These are phyloP conservation scores for Elysia chlorotica DNA, from an alignment of 1,140 invertebrate genomes.

Conservation along the genomic window DNA sequence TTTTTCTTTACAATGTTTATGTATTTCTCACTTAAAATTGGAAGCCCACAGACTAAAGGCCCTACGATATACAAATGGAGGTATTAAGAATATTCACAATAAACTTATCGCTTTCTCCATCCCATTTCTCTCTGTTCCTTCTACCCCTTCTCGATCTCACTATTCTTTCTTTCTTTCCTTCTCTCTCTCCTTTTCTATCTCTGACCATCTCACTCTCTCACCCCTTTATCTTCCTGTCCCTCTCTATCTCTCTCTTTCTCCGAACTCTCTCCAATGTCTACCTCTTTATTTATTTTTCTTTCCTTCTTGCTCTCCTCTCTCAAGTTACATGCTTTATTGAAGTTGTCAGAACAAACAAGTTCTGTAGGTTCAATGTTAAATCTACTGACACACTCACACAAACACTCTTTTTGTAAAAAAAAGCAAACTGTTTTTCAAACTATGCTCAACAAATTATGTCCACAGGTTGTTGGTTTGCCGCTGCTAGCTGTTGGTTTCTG, in stretches of 20 bases:
- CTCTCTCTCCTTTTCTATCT: too few relatives aligned
- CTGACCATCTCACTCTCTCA: too few relatives aligned
- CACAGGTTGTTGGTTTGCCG: constrained; percentile 25
- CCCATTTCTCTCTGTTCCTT: too few relatives aligned
- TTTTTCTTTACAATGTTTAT: too few relatives aligned
- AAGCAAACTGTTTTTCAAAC: neutral
- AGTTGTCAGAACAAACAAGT: neutral
- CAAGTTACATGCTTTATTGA: neutral
- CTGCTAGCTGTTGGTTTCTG: constrained; percentile 38
- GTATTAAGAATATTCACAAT: too few relatives aligned
- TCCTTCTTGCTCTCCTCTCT: neutral
- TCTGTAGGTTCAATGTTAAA: neutral
- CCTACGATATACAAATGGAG: too few relatives aligned
- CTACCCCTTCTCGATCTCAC: too few relatives aligned
- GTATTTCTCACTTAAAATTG: too few relatives aligned
- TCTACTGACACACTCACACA: neutral
- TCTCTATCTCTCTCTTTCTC: neutral
- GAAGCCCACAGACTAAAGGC: too few relatives aligned
- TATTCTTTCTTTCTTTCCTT: too few relatives aligned
- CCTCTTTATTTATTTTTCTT: neutral
- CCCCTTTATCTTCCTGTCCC: neutral
- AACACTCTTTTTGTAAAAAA: neutral
- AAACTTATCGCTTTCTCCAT: too few relatives aligned
- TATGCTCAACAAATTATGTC: neutral
- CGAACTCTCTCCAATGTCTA: neutral